Conservation (phyloP, 2,888 invertebrate genomes). For the Thymelicus sylvestris region DNA sequence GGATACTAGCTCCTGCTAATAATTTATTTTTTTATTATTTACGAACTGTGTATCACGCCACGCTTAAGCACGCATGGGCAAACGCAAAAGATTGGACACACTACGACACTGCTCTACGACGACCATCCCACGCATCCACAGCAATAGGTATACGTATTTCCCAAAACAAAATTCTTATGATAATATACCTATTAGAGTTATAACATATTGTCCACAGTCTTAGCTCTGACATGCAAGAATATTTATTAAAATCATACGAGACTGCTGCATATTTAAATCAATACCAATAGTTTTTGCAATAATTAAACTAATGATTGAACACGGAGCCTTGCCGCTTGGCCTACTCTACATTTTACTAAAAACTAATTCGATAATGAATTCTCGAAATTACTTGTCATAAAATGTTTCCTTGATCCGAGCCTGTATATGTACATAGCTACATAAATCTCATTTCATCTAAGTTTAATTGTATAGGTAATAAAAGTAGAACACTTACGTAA, state of each 20-base stretch:
- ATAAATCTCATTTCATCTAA: constrained; percentile 49
- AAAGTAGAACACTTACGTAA: constrained; percentile 71
- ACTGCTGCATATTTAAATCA: not conserved
- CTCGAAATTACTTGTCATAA: constrained; percentile 38
- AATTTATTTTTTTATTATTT: not conserved
- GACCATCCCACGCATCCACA: constrained; percentile 1
- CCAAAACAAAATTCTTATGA: not conserved
- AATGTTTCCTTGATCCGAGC: constrained; percentile 35
- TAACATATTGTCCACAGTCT: not conserved
- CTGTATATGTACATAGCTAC: constrained; percentile 25
- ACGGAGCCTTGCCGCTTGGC: constrained; percentile 1
- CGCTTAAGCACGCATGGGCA: not conserved
- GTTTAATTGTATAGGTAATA: constrained; percentile 58
- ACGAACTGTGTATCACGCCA: not conserved
- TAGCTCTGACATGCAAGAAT: not conserved
- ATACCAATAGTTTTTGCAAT: constrained; percentile 2
- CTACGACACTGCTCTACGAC: not conserved
- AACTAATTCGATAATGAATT: constrained; percentile 20
- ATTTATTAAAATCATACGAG: not conserved
- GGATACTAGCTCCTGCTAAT: not conserved
- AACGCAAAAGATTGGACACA: not conserved
- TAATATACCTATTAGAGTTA: not conserved
- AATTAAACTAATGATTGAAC: constrained; percentile 1
- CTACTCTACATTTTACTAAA: constrained; percentile 17
- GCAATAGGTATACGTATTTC: not conserved